Evolutionary conservation across 2,888 invertebrate species (phyloP), one percentile per base, ranked within the genome.

Genomic region (Nasonovia ribisnigri): DNA sequence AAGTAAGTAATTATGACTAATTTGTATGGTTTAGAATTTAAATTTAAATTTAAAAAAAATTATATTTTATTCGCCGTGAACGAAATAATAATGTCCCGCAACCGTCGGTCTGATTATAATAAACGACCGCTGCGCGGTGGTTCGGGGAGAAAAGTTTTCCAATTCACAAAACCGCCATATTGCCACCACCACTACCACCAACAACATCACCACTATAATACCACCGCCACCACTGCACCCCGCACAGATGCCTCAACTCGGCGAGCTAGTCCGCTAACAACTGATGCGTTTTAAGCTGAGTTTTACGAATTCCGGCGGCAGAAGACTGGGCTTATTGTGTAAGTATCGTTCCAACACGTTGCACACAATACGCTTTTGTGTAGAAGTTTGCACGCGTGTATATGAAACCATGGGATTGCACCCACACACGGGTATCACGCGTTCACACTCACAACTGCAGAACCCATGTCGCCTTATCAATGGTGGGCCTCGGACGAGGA

Each of bases 141-240:
- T 89, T 77, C 48, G 77, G 36, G 57, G 57, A 24, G 86, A 54
- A 91, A 91, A 92, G 86, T 92, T 92, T 92, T 92, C 86, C 86
- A 86, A 92, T 92, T 92, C 84, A n/a, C 84, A 51, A 86, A n/a
- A 86, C 91, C 86, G 46, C 91, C 86, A 86, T 86, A 92, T 91
- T 43, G 91, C 84, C 46, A 29, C 89, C 20, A 36, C 57, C 8
- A 57, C 51, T 67, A 42, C 77, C 36, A 5, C 6, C 67, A 6
- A 36, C 77, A 20, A 77, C 77, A 36, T 77, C n/a, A 36, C 36
- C 77, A 77, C 77, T 77, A 67, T 67, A 6, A 8, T 13, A 6
- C 26, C 57, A 26, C 57, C 26, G 8, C 51, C n/a, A 8, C 36
- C 77, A 77, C 77, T 36, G 54, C 10, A 26, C 26, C 60, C 26